These are phyloP conservation scores for Amphiduros pacificus DNA, from an alignment of 2,888 invertebrate species.

Conservation along the genomic window DNA sequence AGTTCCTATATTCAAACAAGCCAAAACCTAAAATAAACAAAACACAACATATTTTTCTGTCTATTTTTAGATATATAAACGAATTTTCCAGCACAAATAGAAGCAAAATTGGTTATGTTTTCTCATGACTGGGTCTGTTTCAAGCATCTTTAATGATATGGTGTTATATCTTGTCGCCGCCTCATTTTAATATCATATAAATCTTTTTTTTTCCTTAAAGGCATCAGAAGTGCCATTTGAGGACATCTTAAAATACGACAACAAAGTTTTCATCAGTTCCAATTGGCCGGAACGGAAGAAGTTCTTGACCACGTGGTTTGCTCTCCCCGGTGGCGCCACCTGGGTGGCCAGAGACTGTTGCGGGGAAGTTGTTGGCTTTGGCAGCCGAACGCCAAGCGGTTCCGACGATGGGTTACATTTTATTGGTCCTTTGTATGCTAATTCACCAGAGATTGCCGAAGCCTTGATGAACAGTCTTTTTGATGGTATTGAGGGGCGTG, in stretches of 20 bases:
- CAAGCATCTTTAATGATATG: too few relatives aligned
- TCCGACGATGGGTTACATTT: conserved; percentile 11
- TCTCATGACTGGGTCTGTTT: too few relatives aligned
- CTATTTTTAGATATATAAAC: too few relatives aligned
- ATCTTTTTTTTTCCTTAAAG: conserved; percentile 8
- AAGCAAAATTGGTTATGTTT: too few relatives aligned
- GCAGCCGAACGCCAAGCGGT: conserved; percentile 6
- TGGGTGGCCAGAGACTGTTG: conserved; percentile 10
- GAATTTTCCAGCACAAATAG: too few relatives aligned
- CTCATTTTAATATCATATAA: too few relatives aligned
- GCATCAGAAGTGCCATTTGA: conserved; percentile 12
- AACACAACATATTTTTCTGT: too few relatives aligned
- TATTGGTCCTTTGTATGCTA: conserved; percentile 20
- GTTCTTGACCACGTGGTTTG: conserved; percentile 19
- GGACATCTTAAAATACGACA: conserved; percentile 20
- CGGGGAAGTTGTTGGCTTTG: conserved; percentile 17
- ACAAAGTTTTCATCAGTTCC: conserved; percentile 17
- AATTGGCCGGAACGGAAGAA: conserved; percentile 10
- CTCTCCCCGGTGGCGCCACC: conserved; percentile 9
- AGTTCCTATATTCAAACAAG: too few relatives aligned
- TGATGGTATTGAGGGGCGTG: conserved; percentile 6
- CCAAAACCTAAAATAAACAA: too few relatives aligned
- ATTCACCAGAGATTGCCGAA: conserved; percentile 5
- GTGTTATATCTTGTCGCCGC: too few relatives aligned
- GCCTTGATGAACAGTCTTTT: conserved; percentile 11